These are phyloP conservation scores for Drosophila lacertosa DNA, from an alignment of 1,140 invertebrate species.

Conservation along the genomic window DNA sequence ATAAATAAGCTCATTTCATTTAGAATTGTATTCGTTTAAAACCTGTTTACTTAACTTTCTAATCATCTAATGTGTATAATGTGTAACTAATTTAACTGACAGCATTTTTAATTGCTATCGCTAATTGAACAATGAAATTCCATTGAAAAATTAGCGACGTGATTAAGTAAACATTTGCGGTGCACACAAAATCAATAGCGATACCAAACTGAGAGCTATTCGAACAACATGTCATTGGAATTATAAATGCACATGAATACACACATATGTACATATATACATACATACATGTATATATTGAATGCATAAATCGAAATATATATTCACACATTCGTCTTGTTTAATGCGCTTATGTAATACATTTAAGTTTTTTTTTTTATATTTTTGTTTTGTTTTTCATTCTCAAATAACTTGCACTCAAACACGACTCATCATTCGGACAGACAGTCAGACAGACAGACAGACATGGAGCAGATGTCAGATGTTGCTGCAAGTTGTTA, in stretches of 20 bases:
- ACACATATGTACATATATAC: too few species aligned
- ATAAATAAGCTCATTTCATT: not conserved
- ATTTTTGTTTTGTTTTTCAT: not conserved
- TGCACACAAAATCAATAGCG: conserved; percentile 60
- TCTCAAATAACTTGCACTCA: conserved; percentile 49
- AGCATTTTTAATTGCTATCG: conserved; percentile 1
- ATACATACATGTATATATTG: conserved; percentile 21
- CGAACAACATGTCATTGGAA: conserved; percentile 41
- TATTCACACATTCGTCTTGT: conserved; percentile 14
- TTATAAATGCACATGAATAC: conserved; percentile 24
- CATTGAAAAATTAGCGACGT: conserved; percentile 61
- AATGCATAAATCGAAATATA: conserved; percentile 54
- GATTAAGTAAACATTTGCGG: conserved; percentile 46
- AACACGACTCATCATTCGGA: conserved; percentile 66
- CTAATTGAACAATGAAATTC: conserved; percentile 75
- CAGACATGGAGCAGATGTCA: conserved; percentile 54
- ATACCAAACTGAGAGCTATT: conserved; percentile 16
- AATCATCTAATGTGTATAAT: not conserved
- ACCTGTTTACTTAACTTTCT: not conserved
- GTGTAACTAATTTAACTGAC: conserved; percentile 12
- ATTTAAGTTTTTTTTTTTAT: conserved; percentile 16
- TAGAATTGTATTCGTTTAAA: not conserved
- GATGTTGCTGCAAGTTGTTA: conserved; percentile 20
- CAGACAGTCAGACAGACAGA: conserved; percentile 40
- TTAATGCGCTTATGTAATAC: conserved; percentile 52